Evolutionary conservation across 2,113 vertebrate genomes (phyloP).

Genomic region (Brachirus orientalis): DNA sequence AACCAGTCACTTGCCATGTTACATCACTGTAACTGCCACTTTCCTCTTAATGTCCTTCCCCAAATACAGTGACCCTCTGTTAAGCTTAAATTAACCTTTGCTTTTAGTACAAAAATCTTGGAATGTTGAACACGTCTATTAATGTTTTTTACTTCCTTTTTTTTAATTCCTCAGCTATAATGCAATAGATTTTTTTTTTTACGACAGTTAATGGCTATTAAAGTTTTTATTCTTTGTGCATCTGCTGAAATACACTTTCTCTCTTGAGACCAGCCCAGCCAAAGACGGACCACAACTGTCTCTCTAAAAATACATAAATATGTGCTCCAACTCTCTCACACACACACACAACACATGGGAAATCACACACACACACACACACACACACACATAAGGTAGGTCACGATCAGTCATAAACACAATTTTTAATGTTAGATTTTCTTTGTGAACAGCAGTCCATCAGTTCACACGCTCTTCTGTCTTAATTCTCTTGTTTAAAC

Average conservation of each 20-base stretch:
- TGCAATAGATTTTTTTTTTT: too few relatives aligned
- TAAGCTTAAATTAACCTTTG: neutral
- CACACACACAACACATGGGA: neutral
- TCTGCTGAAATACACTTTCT: neutral
- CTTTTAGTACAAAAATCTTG: too few relatives aligned
- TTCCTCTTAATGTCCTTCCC: constrained; percentile 52
- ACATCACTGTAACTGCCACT: constrained; percentile 64
- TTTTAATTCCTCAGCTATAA: too few relatives aligned
- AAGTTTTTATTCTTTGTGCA: neutral
- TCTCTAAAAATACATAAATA: neutral
- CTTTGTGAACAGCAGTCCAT: too few relatives aligned
- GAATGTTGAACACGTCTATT: too few relatives aligned
- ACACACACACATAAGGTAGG: too few relatives aligned
- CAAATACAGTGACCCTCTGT: constrained; percentile 2
- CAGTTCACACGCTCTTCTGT: too few relatives aligned
- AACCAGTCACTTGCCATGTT: constrained; percentile 52
- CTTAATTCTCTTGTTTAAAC: too few relatives aligned
- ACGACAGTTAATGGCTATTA: too few relatives aligned
- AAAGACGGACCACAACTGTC: neutral
- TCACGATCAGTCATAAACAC: neutral
- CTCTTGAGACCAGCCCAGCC: neutral
- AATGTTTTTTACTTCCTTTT: too few relatives aligned
- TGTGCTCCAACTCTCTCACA: neutral
- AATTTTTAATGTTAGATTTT: constrained; percentile 23
- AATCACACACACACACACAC: constrained; percentile 3